Conservation (phyloP, 2,797 vertebrate species). For the Manis pentadactyla region DNA sequence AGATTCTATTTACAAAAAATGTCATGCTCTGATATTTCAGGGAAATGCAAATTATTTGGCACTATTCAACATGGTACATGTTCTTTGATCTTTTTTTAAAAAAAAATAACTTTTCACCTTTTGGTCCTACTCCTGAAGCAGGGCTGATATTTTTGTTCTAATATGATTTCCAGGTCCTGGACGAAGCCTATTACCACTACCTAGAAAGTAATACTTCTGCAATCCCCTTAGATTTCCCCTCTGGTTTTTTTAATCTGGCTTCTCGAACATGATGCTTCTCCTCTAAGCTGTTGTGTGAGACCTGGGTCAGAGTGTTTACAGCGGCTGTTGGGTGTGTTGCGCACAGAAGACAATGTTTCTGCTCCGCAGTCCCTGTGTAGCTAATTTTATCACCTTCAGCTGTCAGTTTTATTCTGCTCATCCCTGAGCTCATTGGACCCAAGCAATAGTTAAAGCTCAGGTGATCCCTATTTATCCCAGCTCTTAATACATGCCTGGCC, state of each 20-base stretch:
- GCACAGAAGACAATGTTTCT: slow-evolving; percentile 74
- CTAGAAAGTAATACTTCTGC: slow-evolving; percentile 40
- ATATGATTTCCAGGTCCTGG: slow-evolving; percentile 68
- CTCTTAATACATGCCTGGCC: slow-evolving; percentile 79
- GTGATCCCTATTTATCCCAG: slow-evolving; percentile 82
- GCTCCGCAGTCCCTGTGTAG: slow-evolving; percentile 78
- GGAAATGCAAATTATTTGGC: neutral
- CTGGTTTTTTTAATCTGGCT: slow-evolving; percentile 87
- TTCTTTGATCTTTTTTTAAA: neutral
- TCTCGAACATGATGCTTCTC: slow-evolving; percentile 86
- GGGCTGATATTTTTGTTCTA: slow-evolving; percentile 60
- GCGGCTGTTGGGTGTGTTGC: slow-evolving; percentile 50
- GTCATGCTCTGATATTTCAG: neutral
- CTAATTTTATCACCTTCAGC: slow-evolving; percentile 83
- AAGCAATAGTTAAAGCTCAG: slow-evolving; percentile 83
- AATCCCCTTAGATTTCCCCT: slow-evolving; percentile 77
- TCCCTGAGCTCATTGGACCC: slow-evolving; percentile 82
- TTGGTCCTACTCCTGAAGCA: slow-evolving; percentile 31
- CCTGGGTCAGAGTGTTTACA: slow-evolving; percentile 77
- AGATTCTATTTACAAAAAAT: neutral
- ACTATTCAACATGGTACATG: neutral
- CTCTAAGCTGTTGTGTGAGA: slow-evolving; percentile 84
- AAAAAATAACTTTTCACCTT: neutral
- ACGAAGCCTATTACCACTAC: slow-evolving; percentile 53
- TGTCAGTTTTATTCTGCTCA: slow-evolving; percentile 82